Evolutionary conservation across 2,797 vertebrate genomes (phyloP).

Genomic region (Chelidonichthys spinosus): DNA sequence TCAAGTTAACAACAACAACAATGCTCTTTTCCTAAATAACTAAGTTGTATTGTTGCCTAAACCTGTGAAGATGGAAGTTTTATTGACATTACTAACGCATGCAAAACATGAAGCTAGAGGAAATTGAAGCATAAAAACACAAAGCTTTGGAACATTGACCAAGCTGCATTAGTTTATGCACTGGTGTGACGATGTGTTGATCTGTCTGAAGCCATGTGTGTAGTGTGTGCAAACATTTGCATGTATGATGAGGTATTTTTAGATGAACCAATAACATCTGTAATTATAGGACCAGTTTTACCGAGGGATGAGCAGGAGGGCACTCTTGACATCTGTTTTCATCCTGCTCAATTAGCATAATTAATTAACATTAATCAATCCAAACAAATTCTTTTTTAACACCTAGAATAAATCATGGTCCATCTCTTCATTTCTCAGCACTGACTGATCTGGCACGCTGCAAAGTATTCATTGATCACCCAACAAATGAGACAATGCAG

Average conservation of each 20-base stretch:
- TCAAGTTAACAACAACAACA: too few species aligned
- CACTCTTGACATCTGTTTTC: slow-evolving; percentile 90
- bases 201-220: slow-evolving; percentile 6
- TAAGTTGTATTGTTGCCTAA: too few species aligned
- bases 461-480: slow-evolving; percentile 83
- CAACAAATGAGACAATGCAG: slow-evolving; percentile 82
- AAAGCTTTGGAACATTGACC: too few species aligned
- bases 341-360: slow-evolving; percentile 89
- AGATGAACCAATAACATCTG: slow-evolving; percentile 82
- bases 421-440: slow-evolving; percentile 75
- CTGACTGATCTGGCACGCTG: slow-evolving; percentile 74
- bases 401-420: slow-evolving; percentile 87
- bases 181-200: not conserved
- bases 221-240: slow-evolving; percentile 41
- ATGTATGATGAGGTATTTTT: slow-evolving; percentile 81
- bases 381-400: slow-evolving; percentile 88
- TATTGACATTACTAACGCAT: too few species aligned
- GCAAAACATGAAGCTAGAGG: too few species aligned
- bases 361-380: slow-evolving; percentile 90
- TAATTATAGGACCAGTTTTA: slow-evolving; percentile 83
- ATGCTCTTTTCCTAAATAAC: too few species aligned
- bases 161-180: too few species aligned
- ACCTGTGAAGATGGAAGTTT: too few species aligned
- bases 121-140: too few species aligned
- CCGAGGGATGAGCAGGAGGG: slow-evolving; percentile 64